Conservation (phyloP, 2,888 invertebrate genomes). For the Molorchus minor region DNA sequence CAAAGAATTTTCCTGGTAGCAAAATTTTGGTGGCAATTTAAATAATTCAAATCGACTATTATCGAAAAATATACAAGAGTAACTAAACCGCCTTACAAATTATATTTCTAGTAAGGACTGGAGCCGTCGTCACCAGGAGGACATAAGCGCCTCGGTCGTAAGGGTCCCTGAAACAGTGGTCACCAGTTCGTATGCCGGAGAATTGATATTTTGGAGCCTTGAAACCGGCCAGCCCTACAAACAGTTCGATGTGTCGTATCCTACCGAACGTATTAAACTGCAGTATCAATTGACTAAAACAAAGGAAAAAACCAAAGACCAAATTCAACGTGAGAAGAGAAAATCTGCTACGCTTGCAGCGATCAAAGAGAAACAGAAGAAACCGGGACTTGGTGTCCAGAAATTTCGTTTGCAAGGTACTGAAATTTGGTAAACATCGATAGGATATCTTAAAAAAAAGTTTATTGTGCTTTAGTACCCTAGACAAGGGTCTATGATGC, state of each 20-base stretch:
- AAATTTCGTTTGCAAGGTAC: neutral
- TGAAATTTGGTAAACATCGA: too few relatives aligned
- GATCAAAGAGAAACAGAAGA: neutral
- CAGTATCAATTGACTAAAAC: constrained; percentile 62
- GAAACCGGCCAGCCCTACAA: constrained; percentile 81
- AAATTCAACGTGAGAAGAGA: neutral
- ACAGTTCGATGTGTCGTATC: constrained; percentile 65
- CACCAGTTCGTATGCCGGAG: constrained; percentile 81
- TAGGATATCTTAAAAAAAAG: too few relatives aligned
- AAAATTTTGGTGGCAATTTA: too few relatives aligned
- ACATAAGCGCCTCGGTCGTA: constrained; percentile 76
- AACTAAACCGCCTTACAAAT: too few relatives aligned
- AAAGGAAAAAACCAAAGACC: constrained; percentile 38
- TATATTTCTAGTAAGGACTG: constrained; percentile 73
- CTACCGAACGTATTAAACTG: constrained; percentile 68
- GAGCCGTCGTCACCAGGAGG: constrained; percentile 77
- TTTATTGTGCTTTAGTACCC: too few relatives aligned
- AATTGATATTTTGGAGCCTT: constrained; percentile 82
- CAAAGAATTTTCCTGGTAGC: too few relatives aligned
- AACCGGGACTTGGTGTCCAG: neutral
- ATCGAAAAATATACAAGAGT: too few relatives aligned
- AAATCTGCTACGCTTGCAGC: neutral
- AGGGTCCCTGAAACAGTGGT: constrained; percentile 75
- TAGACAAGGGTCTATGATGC: too few relatives aligned
- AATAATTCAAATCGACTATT: too few relatives aligned